Evolutionary conservation across 37 sponge, comb jelly and placozoan genomes (phyloP), one percentile per base, ranked within the genome.

Genomic region (Chondrosia reniformis): DNA sequence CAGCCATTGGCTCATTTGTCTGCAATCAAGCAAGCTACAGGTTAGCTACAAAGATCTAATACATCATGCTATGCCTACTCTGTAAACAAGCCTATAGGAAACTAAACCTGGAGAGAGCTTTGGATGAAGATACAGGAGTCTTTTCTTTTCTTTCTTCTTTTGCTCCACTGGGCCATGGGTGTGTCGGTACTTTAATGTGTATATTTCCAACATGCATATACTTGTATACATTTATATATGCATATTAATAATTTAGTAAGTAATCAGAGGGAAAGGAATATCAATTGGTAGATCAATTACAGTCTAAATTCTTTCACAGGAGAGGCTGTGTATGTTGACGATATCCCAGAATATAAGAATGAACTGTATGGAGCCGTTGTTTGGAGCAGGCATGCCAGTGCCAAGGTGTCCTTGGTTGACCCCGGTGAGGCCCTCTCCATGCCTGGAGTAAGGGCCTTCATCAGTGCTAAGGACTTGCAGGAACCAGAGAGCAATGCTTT

Each of bases 321-420:
- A n/a, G 33, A 10, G 46, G 28, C 59, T 37, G 54, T 33, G 54
- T 93, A 93, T 59, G 45, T 79, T 27, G 95, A 94, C 63, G 95
- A 94, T 74, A 83, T 94, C 31, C 91, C 95, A 21, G 43, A 4
- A 10, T 37, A 67, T n/a, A 74, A 85, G 37, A 81, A 81, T 28
- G 92, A 94, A 67, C 81, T 94, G 54, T 82, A 94, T 81, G 91
- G 87, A 45, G 91, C 84, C 0, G 64, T 88, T 25, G 86, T 94
- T 3, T 22, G 84, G 66, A 91, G 91, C 65, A 55, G 73, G 0
- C 72, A 63, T 24, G 73, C 89, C 19, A 91, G 91, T 67, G 95
- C 95, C 32, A 76, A 13, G 27, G 78, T 80, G 49, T 40, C 84
- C 57, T 43, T 73, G 17, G 74, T 91, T 27, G 89, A 94, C 54